Evolutionary conservation across 2,113 vertebrate genomes (phyloP).

Genomic region (Mormyrus lacerda): DNA sequence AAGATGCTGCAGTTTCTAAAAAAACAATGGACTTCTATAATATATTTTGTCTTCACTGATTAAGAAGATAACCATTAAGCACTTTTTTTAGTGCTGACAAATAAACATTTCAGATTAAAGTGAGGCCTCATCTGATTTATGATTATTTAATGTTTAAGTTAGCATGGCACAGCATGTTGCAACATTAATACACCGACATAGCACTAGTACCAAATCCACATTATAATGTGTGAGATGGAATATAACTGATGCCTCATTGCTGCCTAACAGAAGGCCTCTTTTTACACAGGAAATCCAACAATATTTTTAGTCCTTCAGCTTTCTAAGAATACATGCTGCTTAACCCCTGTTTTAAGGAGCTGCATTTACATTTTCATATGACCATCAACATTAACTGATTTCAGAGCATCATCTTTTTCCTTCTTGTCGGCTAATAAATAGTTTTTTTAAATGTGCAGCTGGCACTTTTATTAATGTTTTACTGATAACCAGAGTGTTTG

Average conservation of each 20-base stretch:
- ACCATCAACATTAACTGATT: background rate
- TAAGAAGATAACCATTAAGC: background rate
- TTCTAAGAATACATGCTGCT: background rate
- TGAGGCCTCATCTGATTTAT: background rate
- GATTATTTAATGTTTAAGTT: background rate
- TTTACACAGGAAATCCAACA: background rate
- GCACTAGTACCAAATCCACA: background rate
- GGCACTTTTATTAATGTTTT: background rate
- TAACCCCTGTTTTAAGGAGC: slow-evolving; percentile 7
- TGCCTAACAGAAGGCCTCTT: background rate
- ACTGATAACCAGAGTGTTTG: background rate
- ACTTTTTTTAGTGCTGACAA: background rate
- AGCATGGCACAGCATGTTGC: background rate
- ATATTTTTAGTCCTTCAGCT: background rate
- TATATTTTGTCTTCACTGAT: background rate
- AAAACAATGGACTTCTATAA: background rate
- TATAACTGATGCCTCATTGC: background rate
- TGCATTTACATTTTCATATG: background rate
- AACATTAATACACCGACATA: background rate
- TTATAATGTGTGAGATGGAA: background rate
- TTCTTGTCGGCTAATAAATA: background rate
- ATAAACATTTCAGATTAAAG: background rate
- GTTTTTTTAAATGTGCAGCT: background rate
- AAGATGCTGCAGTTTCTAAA: background rate
- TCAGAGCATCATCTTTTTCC: background rate